Evolutionary conservation across 1,140 invertebrate genomes (phyloP).

Genomic region (Lithobius niger): DNA sequence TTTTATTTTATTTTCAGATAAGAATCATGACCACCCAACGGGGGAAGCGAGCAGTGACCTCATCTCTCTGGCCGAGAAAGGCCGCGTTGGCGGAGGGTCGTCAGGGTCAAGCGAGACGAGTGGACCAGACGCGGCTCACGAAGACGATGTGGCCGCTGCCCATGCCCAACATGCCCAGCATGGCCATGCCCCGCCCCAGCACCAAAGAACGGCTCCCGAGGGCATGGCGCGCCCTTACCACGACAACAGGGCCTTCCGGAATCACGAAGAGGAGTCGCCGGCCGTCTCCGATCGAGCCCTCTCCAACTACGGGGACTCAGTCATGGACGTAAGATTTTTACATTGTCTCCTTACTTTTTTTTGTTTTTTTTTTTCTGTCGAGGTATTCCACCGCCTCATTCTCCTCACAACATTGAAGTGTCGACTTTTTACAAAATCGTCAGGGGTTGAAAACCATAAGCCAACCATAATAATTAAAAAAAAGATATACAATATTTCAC

Average conservation of each 20-base stretch:
- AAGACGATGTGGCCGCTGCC: slow-evolving; percentile 15
- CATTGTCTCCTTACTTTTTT: too few relatives aligned
- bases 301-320: slow-evolving; percentile 24
- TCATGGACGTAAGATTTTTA: slow-evolving; percentile 20
- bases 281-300: slow-evolving; percentile 23
- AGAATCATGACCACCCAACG: slow-evolving; percentile 1
- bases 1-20: background rate
- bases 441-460: too few relatives aligned
- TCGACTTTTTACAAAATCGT: too few relatives aligned
- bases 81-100: slow-evolving; percentile 32
- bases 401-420: too few relatives aligned
- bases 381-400: too few relatives aligned
- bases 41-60: slow-evolving; percentile 29
- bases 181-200: slow-evolving; percentile 8
- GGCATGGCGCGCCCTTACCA: slow-evolving; percentile 4
- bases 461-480: too few relatives aligned
- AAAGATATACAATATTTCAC: too few relatives aligned
- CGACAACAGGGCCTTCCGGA: slow-evolving; percentile 23
- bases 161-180: too few relatives aligned
- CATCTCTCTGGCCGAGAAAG: slow-evolving; percentile 44
- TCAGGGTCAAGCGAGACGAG: slow-evolving; percentile 22
- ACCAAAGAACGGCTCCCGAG: slow-evolving; percentile 3
- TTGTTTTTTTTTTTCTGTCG: too few relatives aligned
- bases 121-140: slow-evolving; percentile 14
- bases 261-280: slow-evolving; percentile 24